phyloP scores from a whole-genome alignment of 2,113 vertebrate species.

The Acrocephalus kingi region DNA sequence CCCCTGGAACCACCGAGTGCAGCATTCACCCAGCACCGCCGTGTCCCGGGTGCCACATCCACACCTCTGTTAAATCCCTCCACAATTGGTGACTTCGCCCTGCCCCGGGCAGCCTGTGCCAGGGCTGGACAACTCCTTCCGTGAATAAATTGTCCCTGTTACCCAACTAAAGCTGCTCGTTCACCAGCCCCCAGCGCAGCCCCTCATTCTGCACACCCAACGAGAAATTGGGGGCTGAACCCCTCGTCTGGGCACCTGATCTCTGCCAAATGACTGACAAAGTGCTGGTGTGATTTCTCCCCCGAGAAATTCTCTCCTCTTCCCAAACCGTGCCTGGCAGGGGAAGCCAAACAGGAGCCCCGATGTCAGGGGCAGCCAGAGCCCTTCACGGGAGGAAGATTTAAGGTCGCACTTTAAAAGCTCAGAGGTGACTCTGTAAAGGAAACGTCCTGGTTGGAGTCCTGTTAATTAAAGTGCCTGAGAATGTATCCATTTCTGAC shows the following conservation, averaged over 20 bases:
- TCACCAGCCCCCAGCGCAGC: neutral
- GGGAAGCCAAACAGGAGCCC: neutral
- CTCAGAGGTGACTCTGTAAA: neutral
- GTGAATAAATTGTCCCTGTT: neutral
- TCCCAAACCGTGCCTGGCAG: neutral
- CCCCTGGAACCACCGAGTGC: neutral
- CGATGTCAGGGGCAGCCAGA: neutral
- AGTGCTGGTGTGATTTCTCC: accelerated
- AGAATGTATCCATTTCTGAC: neutral
- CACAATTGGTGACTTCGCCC: neutral
- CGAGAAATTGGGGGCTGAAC: neutral
- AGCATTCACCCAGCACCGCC: neutral
- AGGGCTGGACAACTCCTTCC: too few relatives aligned
- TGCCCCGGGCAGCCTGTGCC: neutral
- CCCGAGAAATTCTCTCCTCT: neutral
- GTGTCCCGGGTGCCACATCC: neutral
- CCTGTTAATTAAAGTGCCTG: neutral
- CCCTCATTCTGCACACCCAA: accelerated
- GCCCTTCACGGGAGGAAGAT: accelerated
- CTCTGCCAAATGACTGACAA: neutral
- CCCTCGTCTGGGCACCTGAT: too few relatives aligned
- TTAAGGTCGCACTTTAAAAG: neutral
- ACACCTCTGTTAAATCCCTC: too few relatives aligned
- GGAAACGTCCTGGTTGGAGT: neutral
- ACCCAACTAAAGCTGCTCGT: neutral